These are phyloP conservation scores for Simalia tracyae DNA, from an alignment of 2,797 vertebrate species.

Conservation along the genomic window DNA sequence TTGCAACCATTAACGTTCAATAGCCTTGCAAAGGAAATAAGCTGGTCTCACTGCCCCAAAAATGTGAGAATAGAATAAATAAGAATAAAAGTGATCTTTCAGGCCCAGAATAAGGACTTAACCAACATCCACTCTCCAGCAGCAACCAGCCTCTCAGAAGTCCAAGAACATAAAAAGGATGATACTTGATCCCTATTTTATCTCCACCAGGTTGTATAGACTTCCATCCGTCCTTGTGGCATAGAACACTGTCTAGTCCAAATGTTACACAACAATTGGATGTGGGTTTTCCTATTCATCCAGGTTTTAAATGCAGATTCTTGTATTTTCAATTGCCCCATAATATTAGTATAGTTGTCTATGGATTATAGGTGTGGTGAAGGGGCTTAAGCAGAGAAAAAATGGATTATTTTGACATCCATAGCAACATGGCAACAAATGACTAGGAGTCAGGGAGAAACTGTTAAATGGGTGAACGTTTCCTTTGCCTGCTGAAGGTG, in stretches of 20 bases:
- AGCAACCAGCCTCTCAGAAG: not conserved
- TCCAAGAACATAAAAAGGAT: not conserved
- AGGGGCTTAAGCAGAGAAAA: not conserved
- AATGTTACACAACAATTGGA: not conserved
- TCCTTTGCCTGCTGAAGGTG: not conserved
- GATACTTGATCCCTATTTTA: not conserved
- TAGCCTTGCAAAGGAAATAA: not conserved
- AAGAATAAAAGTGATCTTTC: not conserved
- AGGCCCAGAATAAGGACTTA: not conserved
- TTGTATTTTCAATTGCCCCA: not conserved
- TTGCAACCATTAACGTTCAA: conserved; percentile 29
- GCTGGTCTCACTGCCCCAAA: not conserved
- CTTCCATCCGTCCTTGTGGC: not conserved
- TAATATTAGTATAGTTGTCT: not conserved
- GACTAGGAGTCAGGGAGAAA: not conserved
- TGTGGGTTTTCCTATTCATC: not conserved
- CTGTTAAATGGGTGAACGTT: not conserved
- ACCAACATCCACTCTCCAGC: not conserved
- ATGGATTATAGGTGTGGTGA: not conserved
- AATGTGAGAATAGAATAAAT: not conserved
- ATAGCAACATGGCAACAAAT: not conserved
- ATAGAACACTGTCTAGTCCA: not conserved
- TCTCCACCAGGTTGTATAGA: not conserved
- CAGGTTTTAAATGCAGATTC: not conserved
- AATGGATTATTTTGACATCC: not conserved